Evolutionary conservation across 2,888 invertebrate genomes (phyloP).

Genomic region (Lepidocyrtoides sp.): DNA sequence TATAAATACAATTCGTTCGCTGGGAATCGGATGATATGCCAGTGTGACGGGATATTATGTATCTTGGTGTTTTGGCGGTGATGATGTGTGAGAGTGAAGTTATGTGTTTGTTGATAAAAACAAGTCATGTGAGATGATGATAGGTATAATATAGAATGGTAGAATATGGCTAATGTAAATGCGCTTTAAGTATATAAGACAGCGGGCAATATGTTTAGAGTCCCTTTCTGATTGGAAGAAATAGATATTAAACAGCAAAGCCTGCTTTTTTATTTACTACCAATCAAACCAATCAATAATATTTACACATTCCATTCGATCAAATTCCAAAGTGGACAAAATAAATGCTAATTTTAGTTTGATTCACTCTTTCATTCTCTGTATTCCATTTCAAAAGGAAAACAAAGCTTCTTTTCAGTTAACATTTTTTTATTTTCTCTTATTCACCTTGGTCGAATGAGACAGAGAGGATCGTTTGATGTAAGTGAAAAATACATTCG

Average conservation of each 20-base stretch:
- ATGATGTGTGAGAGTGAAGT: not conserved
- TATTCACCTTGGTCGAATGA: too few species aligned
- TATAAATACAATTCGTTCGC: slow-evolving; percentile 5
- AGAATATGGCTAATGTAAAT: too few species aligned
- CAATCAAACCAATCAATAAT: slow-evolving; percentile 50
- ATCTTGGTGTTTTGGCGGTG: not conserved
- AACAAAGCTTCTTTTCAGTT: too few species aligned
- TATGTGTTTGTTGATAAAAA: slow-evolving; percentile 26
- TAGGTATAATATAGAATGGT: too few species aligned
- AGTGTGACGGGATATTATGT: slow-evolving; percentile 3
- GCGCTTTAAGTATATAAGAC: too few species aligned
- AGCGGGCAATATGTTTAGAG: too few species aligned
- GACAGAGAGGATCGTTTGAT: too few species aligned
- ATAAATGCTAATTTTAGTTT: slow-evolving; percentile 29
- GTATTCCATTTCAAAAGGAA: not conserved
- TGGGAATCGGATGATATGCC: not conserved
- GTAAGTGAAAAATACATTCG: too few species aligned
- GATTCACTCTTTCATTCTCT: not conserved
- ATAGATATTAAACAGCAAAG: too few species aligned
- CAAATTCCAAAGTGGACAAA: slow-evolving; percentile 23
- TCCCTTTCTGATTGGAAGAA: too few species aligned
- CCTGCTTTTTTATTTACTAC: not conserved
- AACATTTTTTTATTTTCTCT: not conserved
- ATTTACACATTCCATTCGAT: slow-evolving; percentile 46
- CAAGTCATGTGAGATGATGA: slow-evolving; percentile 24